Evolutionary conservation across 2,797 vertebrate species (phyloP), one percentile per base, ranked within the genome.

Genomic region (Enteromius unitaeniatus): DNA sequence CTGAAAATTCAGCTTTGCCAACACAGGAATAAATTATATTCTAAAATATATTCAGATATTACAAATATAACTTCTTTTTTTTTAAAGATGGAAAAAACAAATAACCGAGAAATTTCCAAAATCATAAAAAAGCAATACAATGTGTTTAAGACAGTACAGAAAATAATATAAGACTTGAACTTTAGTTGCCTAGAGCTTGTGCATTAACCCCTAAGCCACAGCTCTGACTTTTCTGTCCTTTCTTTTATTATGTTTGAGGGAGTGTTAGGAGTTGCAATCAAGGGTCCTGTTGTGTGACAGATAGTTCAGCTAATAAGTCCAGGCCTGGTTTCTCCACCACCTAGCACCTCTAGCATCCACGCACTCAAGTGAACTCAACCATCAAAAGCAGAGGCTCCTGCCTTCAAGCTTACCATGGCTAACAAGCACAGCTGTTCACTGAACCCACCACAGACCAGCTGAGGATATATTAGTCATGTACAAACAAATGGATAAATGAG

Each of bases 301-400:
- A 88, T 81, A 87, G 79, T 34, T 83, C 72, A 28, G 72, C 82
- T 89, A 89, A 89, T 89, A 86, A 87, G 84, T 84, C 65, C 76
- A 78, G 82, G 83, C 85, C 81, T 79, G 79, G 65, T 78, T 82
- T 83, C 76, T 80, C 81, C 72, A 79, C 62, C 78, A 84, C 79
- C 85, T 77, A 64, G 42, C 76, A 82, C 75, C 77, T 86, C 85
- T 73, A 84, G 65, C 28, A 78, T 74, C n/a, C 19, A 72, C 6
- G 87, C 78, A 79, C 75, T 88, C 73, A 87, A 81, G 85, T 79
- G 85, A 89, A 86, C 73, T 87, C 69, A 86, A 84, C 87, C 88
- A 74, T 86, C 84, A 85, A 83, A 76, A 84, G 78, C 78, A 81
- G 78, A 81, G 80, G 82, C 83, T 72, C 70, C 68, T 79, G 75